phyloP scores from a whole-genome alignment of 2,888 invertebrate species.

The Sminthurinus aureus region DNA sequence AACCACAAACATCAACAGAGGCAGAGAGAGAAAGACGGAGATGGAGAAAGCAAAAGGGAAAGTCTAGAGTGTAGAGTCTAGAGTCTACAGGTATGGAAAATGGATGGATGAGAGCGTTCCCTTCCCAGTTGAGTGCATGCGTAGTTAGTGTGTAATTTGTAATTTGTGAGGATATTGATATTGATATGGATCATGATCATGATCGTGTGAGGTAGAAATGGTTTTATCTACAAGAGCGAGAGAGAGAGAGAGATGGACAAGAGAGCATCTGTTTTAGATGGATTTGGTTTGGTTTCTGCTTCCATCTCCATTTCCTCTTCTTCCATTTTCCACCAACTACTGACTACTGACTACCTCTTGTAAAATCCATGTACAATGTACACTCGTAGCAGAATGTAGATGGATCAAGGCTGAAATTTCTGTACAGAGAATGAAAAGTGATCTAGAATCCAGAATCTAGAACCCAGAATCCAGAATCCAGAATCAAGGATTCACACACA shows the following conservation, averaged over 20 bases:
- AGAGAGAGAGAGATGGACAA: no score
- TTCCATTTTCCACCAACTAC: no score
- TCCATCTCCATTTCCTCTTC: not conserved
- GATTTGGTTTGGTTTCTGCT: not conserved
- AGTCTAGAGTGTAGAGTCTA: not conserved
- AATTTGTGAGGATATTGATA: conserved; percentile 4
- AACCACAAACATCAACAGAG: no score
- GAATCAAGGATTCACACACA: no score
- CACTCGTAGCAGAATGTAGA: no score
- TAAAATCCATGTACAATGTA: no score
- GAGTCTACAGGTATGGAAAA: not conserved
- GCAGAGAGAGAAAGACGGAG: not conserved
- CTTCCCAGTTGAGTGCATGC: not conserved
- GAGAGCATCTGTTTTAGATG: not conserved
- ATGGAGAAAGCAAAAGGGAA: not conserved
- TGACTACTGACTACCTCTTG: not conserved
- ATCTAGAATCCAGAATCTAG: no score
- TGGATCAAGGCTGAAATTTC: no score
- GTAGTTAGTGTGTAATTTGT: conserved; percentile 2
- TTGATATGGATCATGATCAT: not conserved
- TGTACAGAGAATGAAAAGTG: no score
- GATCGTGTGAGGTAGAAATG: not conserved
- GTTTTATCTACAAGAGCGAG: no score
- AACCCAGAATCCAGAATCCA: no score
- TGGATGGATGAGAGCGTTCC: not conserved